A percentile compares a stretch with the other conserved stretches of the same genome.
Evolutionary conservation across 2,888 invertebrate genomes (phyloP).

Genomic region (Drosophila atripex): DNA sequence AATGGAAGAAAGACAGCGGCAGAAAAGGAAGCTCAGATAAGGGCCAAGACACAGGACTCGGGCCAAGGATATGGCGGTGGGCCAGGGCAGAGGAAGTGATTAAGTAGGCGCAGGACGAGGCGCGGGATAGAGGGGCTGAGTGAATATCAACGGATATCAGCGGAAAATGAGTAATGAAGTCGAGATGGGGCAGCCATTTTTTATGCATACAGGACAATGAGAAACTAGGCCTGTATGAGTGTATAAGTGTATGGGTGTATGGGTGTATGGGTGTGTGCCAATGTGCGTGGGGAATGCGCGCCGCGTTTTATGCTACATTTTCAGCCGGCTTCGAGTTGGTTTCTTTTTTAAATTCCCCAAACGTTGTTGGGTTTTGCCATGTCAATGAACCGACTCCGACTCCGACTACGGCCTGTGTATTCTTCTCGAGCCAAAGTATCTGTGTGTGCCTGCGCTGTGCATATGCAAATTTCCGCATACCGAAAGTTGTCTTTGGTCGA

Average conservation of each 20-base stretch:
- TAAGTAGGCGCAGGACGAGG: slow-evolving; percentile 59
- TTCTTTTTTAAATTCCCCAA: slow-evolving; percentile 62
- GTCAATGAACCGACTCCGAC: slow-evolving; percentile 64
- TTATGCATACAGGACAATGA: slow-evolving; percentile 59
- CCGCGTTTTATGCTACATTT: slow-evolving; percentile 57
- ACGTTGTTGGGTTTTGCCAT: slow-evolving; percentile 53
- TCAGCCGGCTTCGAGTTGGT: slow-evolving; percentile 33
- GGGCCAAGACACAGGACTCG: slow-evolving; percentile 34
- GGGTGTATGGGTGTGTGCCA: slow-evolving; percentile 14
- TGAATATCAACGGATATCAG: slow-evolving; percentile 60
- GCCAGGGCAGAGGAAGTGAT: slow-evolving; percentile 49
- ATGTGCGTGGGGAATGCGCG: slow-evolving; percentile 49
- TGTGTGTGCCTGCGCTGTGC: slow-evolving; percentile 25
- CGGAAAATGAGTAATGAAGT: slow-evolving; percentile 79
- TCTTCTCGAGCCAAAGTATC: slow-evolving; percentile 15
- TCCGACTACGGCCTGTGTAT: slow-evolving; percentile 37
- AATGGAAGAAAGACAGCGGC: slow-evolving; percentile 55
- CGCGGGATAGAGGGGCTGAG: slow-evolving; percentile 20
- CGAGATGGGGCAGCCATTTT: slow-evolving; percentile 51
- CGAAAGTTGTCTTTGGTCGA: slow-evolving; percentile 69
- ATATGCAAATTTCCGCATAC: slow-evolving; percentile 66
- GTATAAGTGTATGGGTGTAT: slow-evolving; percentile 3
- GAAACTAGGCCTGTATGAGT: slow-evolving; percentile 60
- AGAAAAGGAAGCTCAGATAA: slow-evolving; percentile 20
- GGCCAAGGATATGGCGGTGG: slow-evolving; percentile 11